Evolutionary conservation across 2,113 vertebrate genomes (phyloP).

Genomic region (Campylomormyrus numenius): DNA sequence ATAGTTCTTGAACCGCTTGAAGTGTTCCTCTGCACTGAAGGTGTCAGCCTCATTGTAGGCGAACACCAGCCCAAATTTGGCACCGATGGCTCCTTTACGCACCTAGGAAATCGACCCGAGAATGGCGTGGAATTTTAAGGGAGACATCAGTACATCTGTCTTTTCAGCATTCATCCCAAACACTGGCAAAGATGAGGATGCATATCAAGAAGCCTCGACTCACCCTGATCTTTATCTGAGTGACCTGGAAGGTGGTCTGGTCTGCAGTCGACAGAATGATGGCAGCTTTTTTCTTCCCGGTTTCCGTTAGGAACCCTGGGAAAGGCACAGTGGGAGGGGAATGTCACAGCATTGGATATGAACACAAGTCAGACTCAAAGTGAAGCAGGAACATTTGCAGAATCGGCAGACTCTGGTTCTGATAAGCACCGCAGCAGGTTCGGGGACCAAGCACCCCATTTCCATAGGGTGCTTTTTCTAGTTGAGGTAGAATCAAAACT

Average conservation of each 20-base stretch:
- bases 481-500: background rate
- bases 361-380: background rate
- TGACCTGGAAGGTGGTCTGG: conserved; percentile 86
- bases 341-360: background rate
- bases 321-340: background rate
- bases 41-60: conserved; percentile 70
- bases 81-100: conserved; percentile 87
- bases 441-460: background rate
- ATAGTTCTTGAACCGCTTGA: conserved; percentile 79
- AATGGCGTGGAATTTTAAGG: background rate
- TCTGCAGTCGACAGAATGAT: conserved; percentile 85
- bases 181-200: background rate
- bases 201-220: conserved; percentile 24
- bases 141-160: background rate
- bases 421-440: background rate
- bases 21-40: conserved; percentile 89
- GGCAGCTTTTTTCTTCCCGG: conserved; percentile 81
- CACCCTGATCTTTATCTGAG: conserved; percentile 91
- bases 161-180: background rate
- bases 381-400: background rate
- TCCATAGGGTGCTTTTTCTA: background rate
- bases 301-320: conserved; percentile 90
- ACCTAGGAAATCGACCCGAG: conserved; percentile 61
- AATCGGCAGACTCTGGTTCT: background rate
- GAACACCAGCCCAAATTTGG: conserved; percentile 88